Evolutionary conservation across 2,797 vertebrate species (phyloP), one percentile per base, ranked within the genome.

Genomic region (Manis javanica): DNA sequence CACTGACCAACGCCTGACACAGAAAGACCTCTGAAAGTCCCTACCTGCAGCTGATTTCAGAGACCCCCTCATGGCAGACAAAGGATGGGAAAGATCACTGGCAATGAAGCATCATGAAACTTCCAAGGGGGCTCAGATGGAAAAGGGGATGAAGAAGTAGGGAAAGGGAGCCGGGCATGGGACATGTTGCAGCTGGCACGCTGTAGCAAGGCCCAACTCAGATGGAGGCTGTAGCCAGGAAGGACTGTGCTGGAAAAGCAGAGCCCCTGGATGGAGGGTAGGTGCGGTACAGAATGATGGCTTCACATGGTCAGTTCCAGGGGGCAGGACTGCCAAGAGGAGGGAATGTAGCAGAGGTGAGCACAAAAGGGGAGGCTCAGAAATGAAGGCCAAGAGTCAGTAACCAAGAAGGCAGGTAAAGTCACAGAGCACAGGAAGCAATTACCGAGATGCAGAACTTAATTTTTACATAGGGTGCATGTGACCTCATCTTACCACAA

Each of bases 11-110:
- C 46, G 1, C 11, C 91, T n/a, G 13, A 3, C 29, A 23, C 14
- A 29, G 61, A 94, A 91, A 75, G 49, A 26, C 87, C 29, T 63
- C 90, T 83, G 71, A 92, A 97, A 92, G 23, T 72, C 79, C 79
- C 97, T n/a, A 14, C 66, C 37, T 29, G 61, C 0, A 15, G 75
- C 26, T 85, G 19, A 23, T 57, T 26, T 95, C 78, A 78, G 96
- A 75, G 92, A 78, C 37, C 66, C 5, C 81, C 12, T 90, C 55
- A 37, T 24, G 53, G 21, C 9, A 18, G 78, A 72, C 26, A 64
- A 74, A 34, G 51, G 24, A 14, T 13, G 82, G 72, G 31, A 90
- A 95, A 94, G 61, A 61, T 14, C 51, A 34, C 37, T 53, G 39
- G 37, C 31, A 21, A 84, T 49, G 78, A 61, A 46, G 10, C 5